Percentiles rank a stretch among this genome's conserved stretches.
Evolutionary conservation across 2,113 vertebrate species (phyloP).

Genomic region (Paradisaea rubra): DNA sequence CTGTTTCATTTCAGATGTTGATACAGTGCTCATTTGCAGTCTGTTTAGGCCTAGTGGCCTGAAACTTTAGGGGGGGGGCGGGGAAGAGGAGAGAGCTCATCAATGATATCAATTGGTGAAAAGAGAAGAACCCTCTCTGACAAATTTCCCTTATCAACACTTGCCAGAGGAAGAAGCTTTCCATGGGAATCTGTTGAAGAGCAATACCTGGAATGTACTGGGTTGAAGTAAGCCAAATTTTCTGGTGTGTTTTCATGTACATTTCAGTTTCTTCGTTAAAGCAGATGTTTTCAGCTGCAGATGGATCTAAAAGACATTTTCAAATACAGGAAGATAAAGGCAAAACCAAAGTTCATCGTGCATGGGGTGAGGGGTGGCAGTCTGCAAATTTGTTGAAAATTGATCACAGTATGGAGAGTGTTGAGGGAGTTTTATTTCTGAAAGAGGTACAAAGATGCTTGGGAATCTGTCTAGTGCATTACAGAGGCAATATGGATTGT

Average conservation of each 20-base stretch:
- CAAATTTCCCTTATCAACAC: background rate
- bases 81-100: background rate
- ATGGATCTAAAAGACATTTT: background rate
- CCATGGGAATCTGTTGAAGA: background rate
- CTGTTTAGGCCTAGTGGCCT: background rate
- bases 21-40: background rate
- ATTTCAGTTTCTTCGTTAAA: background rate
- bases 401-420: background rate
- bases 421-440: background rate
- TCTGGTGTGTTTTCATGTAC: background rate
- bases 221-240: background rate
- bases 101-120: background rate
- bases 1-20: background rate
- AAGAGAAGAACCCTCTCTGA: background rate
- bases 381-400: background rate
- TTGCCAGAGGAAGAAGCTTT: background rate
- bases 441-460: background rate
- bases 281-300: background rate
- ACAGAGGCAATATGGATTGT: background rate
- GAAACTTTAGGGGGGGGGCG: fast-evolving
- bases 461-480: background rate
- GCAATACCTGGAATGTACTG: background rate
- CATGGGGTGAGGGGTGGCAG: background rate
- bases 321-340: background rate
- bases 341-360: background rate